Evolutionary conservation across 2,888 invertebrate species (phyloP).

Genomic region (Amphipoea oculea): DNA sequence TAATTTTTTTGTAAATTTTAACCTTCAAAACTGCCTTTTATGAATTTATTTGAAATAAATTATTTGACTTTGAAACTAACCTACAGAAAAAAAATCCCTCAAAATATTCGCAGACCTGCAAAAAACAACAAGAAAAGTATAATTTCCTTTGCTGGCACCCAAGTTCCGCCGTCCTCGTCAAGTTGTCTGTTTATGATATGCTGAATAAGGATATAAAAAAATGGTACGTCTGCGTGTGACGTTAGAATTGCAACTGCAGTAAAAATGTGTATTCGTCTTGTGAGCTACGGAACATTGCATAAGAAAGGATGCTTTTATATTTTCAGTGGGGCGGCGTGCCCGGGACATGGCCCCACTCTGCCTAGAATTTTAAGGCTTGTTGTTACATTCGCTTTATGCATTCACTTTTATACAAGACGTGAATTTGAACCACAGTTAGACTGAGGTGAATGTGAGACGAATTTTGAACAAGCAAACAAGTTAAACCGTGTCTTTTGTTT

Average conservation of each 20-base stretch:
- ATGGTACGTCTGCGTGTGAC: slow-evolving; percentile 72
- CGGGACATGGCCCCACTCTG: slow-evolving; percentile 59
- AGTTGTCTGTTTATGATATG: slow-evolving; percentile 49
- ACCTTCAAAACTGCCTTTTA: neutral
- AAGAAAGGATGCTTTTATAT: slow-evolving; percentile 77
- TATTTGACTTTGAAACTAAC: neutral
- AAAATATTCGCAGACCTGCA: neutral
- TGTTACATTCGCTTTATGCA: slow-evolving; percentile 73
- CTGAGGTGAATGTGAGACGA: slow-evolving; percentile 41
- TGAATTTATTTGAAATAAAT: too few species aligned
- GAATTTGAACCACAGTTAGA: slow-evolving; percentile 54
- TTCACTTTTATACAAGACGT: slow-evolving; percentile 65
- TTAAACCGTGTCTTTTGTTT: slow-evolving; percentile 22
- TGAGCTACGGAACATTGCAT: slow-evolving; percentile 70
- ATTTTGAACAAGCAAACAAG: slow-evolving; percentile 36
- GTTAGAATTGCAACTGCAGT: slow-evolving; percentile 73
- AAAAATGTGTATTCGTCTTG: slow-evolving; percentile 73
- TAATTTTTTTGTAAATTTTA: neutral
- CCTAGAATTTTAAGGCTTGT: slow-evolving; percentile 73
- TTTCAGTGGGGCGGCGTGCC: slow-evolving; percentile 67
- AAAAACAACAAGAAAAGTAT: slow-evolving; percentile 33
- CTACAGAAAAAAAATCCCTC: neutral
- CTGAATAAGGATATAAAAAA: slow-evolving; percentile 61
- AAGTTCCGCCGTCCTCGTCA: slow-evolving; percentile 20
- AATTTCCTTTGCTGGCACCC: slow-evolving; percentile 46